Base-by-base conservation (phyloP, 2,888 invertebrate genomes). In the Coelogynopora nodosa region DNA sequence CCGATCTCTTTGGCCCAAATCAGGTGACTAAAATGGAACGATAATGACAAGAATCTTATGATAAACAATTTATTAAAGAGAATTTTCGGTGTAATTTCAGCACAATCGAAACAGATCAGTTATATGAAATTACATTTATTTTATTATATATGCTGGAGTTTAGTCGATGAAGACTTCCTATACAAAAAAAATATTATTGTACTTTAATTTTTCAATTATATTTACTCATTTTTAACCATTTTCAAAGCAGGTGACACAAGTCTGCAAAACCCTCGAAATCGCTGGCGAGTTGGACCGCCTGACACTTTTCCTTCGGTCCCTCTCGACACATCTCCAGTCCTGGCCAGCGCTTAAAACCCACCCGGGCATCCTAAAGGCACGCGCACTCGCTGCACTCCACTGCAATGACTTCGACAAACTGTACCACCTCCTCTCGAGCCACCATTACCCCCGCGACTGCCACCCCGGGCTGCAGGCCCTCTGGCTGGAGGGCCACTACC, bases 401-500 rank as follows among this genome's bases (percentile, higher is more conserved):
- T 26, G 81, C 28, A 28, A 28, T 26, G 28, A 80, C n/a, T 80
- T 80, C 28, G 10, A 26, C 28, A 28, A 80, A 80, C 81, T 80
- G 5, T 80, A 80, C 81, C 28, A 26, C 28, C 23, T 80, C 2
- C n/a, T 80, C 23, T 26, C 23, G 28, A 80, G 28, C 28, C 81
- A 80, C 28, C 23, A 28, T 26, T 80, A 26, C 28, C 28, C 81
- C 28, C 28, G 26, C n/a, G 26, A 80, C 2, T 80, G 26, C 23
- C 81, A 80, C 28, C 10, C 28, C 2, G 28, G 28, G n/a, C 81
- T 80, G 23, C 81, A 80, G 28, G 28, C 81, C 23, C 28, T 80
- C 28, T 80, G 81, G 81, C 28, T 80, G 23, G 81, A 80, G 23
- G 81, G 26, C 28, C 81, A 80, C 28, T 80, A 80, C n/a, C 28